Evolutionary conservation across 2,113 vertebrate species (phyloP).

Genomic region (Dipodomys spectabilis): DNA sequence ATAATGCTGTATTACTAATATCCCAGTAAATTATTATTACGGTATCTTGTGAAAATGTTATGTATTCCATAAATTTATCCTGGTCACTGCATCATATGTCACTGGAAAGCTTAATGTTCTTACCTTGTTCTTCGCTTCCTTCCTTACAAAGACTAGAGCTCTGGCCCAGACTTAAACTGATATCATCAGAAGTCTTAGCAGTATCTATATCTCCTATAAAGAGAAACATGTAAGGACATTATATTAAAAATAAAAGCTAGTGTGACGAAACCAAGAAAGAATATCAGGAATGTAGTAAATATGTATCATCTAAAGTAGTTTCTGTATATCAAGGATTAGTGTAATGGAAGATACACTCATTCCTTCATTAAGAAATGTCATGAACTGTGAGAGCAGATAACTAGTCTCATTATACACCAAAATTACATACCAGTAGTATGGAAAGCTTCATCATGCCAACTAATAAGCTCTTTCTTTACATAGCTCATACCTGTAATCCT

Average conservation of each 20-base stretch:
- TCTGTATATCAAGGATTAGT: neutral
- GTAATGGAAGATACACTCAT: neutral
- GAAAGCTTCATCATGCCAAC: neutral
- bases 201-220: conserved; percentile 91
- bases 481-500: too few relatives aligned
- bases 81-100: neutral
- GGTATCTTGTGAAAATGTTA: neutral
- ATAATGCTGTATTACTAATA: neutral
- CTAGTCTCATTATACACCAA: neutral
- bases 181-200: conserved; percentile 95
- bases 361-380: neutral
- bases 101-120: conserved; percentile 69
- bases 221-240: conserved; percentile 64
- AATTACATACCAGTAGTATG: neutral
- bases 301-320: neutral
- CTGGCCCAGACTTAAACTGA: conserved; percentile 96
- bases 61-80: neutral
- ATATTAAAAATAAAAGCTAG: neutral
- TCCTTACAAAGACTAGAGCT: conserved; percentile 95
- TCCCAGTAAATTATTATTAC: neutral
- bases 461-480: conserved; percentile 37
- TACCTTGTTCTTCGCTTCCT: conserved; percentile 96
- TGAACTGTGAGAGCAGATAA: neutral
- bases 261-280: neutral
- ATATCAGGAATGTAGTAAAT: neutral